Evolutionary conservation across 2,888 invertebrate genomes (phyloP).

Genomic region (Matsumyia berberina): DNA sequence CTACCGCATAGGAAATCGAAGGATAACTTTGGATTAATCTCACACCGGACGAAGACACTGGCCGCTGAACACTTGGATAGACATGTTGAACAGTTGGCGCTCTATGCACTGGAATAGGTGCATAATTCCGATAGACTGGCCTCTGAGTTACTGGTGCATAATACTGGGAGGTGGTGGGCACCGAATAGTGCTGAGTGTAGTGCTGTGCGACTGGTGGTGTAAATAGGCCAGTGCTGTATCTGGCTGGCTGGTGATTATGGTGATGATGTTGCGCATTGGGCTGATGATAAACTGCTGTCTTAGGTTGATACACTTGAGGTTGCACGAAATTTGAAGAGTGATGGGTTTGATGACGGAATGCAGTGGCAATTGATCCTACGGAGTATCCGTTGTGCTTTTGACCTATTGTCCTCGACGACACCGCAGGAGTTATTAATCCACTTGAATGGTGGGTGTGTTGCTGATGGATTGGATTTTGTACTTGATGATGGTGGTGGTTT

Average conservation of each 20-base stretch:
- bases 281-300: constrained; percentile 54
- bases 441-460: neutral
- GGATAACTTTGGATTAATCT: constrained; percentile 62
- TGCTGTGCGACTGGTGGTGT: constrained; percentile 12
- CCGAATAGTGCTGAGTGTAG: constrained; percentile 24
- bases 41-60: constrained; percentile 37
- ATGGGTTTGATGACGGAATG: constrained; percentile 43
- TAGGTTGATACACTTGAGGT: constrained; percentile 64
- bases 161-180: constrained; percentile 17
- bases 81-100: constrained; percentile 25
- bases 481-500: constrained; percentile 17
- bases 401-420: constrained; percentile 5
- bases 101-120: constrained; percentile 35
- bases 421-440: constrained; percentile 29
- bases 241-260: constrained; percentile 24
- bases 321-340: constrained; percentile 51
- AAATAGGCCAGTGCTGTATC: neutral
- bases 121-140: constrained; percentile 40
- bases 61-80: constrained; percentile 32
- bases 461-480: constrained; percentile 8
- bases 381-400: constrained; percentile 23
- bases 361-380: neutral
- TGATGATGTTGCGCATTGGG: constrained; percentile 37
- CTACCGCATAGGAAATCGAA: constrained; percentile 52
- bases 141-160: constrained; percentile 42